Evolutionary conservation across 2,113 vertebrate species (phyloP).

Genomic region (Sylvicapra grimmia): DNA sequence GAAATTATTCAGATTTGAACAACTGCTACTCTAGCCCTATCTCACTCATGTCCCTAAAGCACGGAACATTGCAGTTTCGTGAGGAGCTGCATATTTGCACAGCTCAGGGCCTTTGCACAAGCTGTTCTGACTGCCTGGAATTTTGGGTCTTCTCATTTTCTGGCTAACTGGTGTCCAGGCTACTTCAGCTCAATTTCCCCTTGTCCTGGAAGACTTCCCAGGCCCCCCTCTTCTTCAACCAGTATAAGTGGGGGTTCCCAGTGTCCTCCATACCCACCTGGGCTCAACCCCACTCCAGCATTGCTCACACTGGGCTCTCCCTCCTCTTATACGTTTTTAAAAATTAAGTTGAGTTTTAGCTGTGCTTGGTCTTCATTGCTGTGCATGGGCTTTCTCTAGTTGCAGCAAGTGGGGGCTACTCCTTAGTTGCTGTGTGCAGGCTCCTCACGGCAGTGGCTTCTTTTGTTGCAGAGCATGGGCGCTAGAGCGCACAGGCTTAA

Average conservation of each 20-base stretch:
- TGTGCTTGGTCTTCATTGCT: background rate
- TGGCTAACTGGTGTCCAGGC: background rate
- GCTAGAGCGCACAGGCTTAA: background rate
- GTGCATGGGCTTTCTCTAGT: background rate
- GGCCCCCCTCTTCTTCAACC: background rate
- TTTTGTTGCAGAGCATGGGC: background rate
- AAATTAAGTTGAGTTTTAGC: background rate
- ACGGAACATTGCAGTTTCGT: background rate
- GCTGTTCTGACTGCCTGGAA: background rate
- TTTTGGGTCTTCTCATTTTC: background rate
- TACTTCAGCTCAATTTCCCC: background rate
- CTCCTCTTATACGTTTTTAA: background rate
- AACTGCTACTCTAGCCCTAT: background rate
- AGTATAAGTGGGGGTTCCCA: background rate
- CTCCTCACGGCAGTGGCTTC: background rate
- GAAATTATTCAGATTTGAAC: background rate
- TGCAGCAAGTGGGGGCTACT: accelerated
- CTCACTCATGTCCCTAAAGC: background rate
- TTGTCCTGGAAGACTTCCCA: background rate
- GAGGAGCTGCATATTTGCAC: background rate
- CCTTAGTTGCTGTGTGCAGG: background rate
- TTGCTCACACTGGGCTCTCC: background rate
- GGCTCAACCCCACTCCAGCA: background rate
- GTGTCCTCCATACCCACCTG: too few relatives aligned
- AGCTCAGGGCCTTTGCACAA: background rate